phyloP scores from a whole-genome alignment of 37 sponge, comb jelly and placozoan species.

The Theonella swinhoei region DNA sequence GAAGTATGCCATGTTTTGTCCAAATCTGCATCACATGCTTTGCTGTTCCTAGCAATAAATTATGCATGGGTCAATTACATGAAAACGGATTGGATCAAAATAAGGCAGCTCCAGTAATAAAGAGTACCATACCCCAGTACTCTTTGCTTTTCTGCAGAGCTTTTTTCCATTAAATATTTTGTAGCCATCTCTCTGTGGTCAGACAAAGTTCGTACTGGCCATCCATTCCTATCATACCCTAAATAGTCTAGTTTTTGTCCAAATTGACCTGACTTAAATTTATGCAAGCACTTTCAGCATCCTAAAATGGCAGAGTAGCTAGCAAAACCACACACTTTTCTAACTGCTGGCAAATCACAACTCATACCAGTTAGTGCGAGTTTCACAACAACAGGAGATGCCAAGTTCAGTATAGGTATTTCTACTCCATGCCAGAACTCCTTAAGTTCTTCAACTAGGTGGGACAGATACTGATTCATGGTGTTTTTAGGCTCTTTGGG shows the following conservation, averaged over 20 bases:
- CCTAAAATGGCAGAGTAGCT: slow-evolving; percentile 33
- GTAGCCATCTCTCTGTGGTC: slow-evolving; percentile 19
- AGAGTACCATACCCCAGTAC: slow-evolving; percentile 39
- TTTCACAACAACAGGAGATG: slow-evolving; percentile 9
- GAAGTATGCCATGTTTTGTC: slow-evolving; percentile 1
- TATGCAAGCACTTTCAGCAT: slow-evolving; percentile 64
- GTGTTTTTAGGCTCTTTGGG: slow-evolving; percentile 42
- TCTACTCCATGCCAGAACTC: neutral
- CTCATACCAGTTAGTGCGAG: slow-evolving; percentile 24
- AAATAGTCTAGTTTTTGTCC: slow-evolving; percentile 1
- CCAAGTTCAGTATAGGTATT: no score
- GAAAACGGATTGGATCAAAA: slow-evolving; percentile 43
- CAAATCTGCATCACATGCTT: slow-evolving; percentile 41
- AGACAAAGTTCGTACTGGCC: slow-evolving; percentile 23
- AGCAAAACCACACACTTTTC: slow-evolving; percentile 63
- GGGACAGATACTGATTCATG: slow-evolving; percentile 50
- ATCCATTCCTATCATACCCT: slow-evolving; percentile 32
- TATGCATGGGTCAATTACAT: slow-evolving; percentile 55
- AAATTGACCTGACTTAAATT: neutral
- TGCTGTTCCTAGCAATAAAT: slow-evolving; percentile 36
- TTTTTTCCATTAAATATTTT: neutral
- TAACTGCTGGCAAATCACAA: slow-evolving; percentile 68
- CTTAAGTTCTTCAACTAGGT: slow-evolving; percentile 40
- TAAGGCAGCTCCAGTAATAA: slow-evolving; percentile 39
- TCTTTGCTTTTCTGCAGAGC: neutral